These are phyloP conservation scores for Cyrtorhinus lividipennis DNA, from an alignment of 1,140 invertebrate species.

Conservation along the genomic window DNA sequence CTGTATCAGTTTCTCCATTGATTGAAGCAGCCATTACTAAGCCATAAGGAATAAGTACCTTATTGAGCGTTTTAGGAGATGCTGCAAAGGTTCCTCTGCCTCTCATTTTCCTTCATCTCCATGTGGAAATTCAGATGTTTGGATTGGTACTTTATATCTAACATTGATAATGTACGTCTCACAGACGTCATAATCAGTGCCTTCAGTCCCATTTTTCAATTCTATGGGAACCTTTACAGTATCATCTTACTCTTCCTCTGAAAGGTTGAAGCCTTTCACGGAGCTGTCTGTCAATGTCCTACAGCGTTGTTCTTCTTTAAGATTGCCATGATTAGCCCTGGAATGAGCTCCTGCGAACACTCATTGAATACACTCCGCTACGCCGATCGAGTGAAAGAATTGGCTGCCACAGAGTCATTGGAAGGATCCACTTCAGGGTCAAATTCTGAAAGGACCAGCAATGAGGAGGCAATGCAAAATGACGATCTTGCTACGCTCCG, in stretches of 20 bases:
- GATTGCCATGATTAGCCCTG: slow-evolving; percentile 90
- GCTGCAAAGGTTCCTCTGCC: too few species aligned
- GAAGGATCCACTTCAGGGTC: slow-evolving; percentile 6
- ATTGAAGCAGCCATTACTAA: too few species aligned
- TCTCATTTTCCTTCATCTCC: too few species aligned
- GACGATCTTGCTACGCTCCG: slow-evolving; percentile 66
- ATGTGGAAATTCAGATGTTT: too few species aligned
- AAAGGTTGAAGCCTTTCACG: slow-evolving; percentile 47
- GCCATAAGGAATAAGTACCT: too few species aligned
- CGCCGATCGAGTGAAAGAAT: slow-evolving; percentile 86
- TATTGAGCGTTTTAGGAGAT: too few species aligned
- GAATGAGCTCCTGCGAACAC: slow-evolving; percentile 88
- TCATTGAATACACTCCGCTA: slow-evolving; percentile 95
- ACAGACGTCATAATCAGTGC: too few species aligned
- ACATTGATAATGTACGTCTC: too few species aligned
- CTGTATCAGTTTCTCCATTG: too few species aligned
- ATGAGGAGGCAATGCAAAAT: slow-evolving; percentile 35
- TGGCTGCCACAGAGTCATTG: slow-evolving; percentile 60
- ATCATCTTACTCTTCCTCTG: slow-evolving; percentile 83
- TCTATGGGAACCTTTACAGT: slow-evolving; percentile 84
- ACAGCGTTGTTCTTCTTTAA: slow-evolving; percentile 5
- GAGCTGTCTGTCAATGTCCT: slow-evolving; percentile 66
- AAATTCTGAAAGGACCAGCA: slow-evolving; percentile 19
- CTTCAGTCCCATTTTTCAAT: too few species aligned
- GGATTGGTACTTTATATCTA: too few species aligned